Percentiles rank a stretch among this genome's conserved stretches.
These are phyloP conservation scores for Elephantulus edwardii DNA, from an alignment of 2,113 vertebrate species.

Conservation along the genomic window DNA sequence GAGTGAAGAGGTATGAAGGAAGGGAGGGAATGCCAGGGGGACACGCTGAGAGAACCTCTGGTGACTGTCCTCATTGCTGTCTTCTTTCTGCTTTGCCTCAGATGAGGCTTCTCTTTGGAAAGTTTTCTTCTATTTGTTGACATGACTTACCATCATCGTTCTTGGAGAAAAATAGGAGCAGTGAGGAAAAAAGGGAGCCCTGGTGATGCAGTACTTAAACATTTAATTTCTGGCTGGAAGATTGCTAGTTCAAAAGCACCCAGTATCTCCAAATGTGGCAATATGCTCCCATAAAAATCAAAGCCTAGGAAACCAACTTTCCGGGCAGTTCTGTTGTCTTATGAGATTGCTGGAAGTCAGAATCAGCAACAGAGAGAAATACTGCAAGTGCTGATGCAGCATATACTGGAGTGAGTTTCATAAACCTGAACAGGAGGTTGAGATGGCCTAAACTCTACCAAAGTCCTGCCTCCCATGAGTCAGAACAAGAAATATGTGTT, in stretches of 20 bases:
- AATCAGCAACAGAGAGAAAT: too few species aligned
- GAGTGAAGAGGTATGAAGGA: not conserved
- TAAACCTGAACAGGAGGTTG: not conserved
- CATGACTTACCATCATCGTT: not conserved
- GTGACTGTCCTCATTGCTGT: not conserved
- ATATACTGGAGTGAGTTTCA: not conserved
- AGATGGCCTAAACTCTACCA: not conserved
- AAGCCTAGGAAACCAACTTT: too few species aligned
- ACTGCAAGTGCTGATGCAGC: not conserved
- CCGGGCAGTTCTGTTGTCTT: too few species aligned
- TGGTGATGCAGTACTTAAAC: not conserved
- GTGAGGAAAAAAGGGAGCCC: not conserved
- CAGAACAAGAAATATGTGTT: not conserved
- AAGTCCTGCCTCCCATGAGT: not conserved
- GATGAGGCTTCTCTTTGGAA: not conserved
- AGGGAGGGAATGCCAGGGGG: not conserved
- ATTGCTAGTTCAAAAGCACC: too few species aligned
- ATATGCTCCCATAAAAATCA: too few species aligned
- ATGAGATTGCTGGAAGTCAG: too few species aligned
- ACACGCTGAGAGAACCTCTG: not conserved
- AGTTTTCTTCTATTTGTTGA: not conserved
- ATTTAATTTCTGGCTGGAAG: too few species aligned
- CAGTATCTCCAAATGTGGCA: too few species aligned
- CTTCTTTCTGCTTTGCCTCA: not conserved
- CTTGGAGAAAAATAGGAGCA: conserved; percentile 20